Conservation (phyloP, 2,113 vertebrate species). For the Ibidorhyncha struthersii region DNA sequence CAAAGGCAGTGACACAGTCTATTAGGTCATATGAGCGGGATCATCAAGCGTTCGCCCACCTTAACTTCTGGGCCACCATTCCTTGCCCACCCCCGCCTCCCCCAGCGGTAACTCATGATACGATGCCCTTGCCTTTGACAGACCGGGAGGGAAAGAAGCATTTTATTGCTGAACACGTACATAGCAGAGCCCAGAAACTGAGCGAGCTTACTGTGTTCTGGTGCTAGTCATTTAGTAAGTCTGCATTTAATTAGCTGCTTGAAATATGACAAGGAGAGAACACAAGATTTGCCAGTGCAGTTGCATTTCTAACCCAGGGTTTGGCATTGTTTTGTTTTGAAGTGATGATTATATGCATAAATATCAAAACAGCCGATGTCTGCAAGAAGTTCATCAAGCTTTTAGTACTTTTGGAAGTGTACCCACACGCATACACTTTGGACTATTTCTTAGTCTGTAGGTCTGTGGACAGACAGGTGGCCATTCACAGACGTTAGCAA, state of each 20-base stretch:
- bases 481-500: background rate
- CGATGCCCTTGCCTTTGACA: constrained; percentile 25
- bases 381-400: background rate
- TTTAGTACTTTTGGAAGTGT: background rate
- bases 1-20: constrained; percentile 63
- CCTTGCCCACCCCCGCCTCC: constrained; percentile 26
- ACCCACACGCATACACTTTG: background rate
- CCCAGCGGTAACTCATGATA: background rate
- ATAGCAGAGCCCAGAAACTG: constrained; percentile 1
- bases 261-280: constrained; percentile 26
- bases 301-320: background rate
- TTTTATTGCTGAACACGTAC: constrained; percentile 53
- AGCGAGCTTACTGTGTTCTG: background rate
- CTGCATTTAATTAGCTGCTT: constrained; percentile 54
- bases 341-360: background rate
- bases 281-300: background rate
- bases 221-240: constrained; percentile 6
- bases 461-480: background rate
- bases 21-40: constrained; percentile 54
- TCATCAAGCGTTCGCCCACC: constrained; percentile 19
- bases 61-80: constrained; percentile 52
- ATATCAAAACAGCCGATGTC: background rate
- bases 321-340: background rate
- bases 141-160: background rate
- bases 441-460: background rate